Base-by-base conservation (phyloP, 2,797 vertebrate genomes). In the Enteromius thamalakanensis region DNA sequence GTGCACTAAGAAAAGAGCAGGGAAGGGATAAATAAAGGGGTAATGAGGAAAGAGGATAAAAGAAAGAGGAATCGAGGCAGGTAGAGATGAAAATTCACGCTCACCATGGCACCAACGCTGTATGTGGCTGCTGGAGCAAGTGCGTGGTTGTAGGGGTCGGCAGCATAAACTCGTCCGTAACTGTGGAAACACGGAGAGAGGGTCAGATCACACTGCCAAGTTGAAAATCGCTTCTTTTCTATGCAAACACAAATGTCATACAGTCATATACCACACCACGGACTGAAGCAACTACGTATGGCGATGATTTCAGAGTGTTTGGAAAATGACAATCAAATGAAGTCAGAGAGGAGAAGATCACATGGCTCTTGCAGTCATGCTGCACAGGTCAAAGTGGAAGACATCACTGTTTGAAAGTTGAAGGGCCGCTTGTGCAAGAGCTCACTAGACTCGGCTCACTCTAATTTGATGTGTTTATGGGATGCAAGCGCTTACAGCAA, bases 101-200 rank as follows among this genome's bases (percentile, higher is more conserved):
- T 98, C 94, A 98, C 97, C 97, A 98, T 94, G 97, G 97, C 95
- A 97, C 97, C 97, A 96, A 98, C 95, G 96, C 97, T 96, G 97
- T 98, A 98, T 96, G 97, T 95, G 95, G 97, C 95, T 96, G 97
- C 96, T 96, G 97, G 97, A 97, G 97, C 94, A 96, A 98, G 96
- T 96, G 97, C 92, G 96, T 98, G 97, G 96, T 96, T 97, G 96
- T 98, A 98, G 96, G 97, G 97, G 95, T 98, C 97, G 94, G 97
- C 96, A 97, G 97, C 96, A 97, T 97, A 98, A 96, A 98, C 96
- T 96, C 97, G 96, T 98, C 97, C 97, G 94, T 98, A 98, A 98
- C 97, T 98, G 93, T 80, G 93, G 94, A 92, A 72, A 91, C 77
- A 90, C 12, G 83, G 5, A 42, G 80, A 75, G 84, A 26, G 62